Evolutionary conservation across 2,797 vertebrate genomes (phyloP), one percentile per base, ranked within the genome.

Genomic region (Tapirus indicus): DNA sequence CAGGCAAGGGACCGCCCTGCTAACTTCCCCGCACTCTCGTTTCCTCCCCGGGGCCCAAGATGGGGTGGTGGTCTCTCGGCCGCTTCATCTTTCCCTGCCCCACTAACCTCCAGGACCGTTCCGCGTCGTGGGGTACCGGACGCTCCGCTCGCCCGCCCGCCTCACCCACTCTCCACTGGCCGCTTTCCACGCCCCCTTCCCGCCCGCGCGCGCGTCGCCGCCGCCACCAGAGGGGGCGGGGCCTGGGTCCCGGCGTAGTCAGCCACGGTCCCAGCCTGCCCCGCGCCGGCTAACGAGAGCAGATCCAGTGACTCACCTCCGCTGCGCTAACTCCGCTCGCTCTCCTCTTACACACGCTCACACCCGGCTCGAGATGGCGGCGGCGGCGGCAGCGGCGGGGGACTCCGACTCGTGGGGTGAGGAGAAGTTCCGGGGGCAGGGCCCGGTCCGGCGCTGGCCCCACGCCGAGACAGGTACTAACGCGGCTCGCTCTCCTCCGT

Each of bases 361-460:
- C 86, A 71, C 98, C 98, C 97, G 96, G 86, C 83, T 86, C 82
- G 98, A 97, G 86, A 98, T 98, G 98, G 98, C 98, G 98, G 95
- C 98, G 87, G 98, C 97, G 16, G 98, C 80, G 44, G 97, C 96
- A 84, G 98, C 98, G 94, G 98, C 99, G 99, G 99, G 99, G 98
- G 99, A 99, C 98, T 98, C 96, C 23, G 99, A 99, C 96, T 99
- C 98, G 25, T 99, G 99, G 99, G 99, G 99, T 99, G 93, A 97
- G 98, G 83, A 56, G 82, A 97, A 98, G 99, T 97, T 98, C 97
- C 92, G 91, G 98, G 97, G 97, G 77, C 62, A 44, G 98, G 98
- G 52, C 41, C 38, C 8, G 27, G 60, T 44, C 72, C 6, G 12
- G 52, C 54, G 35, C 60, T 2, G 54, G 60, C 58, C 32, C 21